These are phyloP conservation scores for Fragum sueziense DNA, from an alignment of 2,888 invertebrate genomes.

Conservation along the genomic window DNA sequence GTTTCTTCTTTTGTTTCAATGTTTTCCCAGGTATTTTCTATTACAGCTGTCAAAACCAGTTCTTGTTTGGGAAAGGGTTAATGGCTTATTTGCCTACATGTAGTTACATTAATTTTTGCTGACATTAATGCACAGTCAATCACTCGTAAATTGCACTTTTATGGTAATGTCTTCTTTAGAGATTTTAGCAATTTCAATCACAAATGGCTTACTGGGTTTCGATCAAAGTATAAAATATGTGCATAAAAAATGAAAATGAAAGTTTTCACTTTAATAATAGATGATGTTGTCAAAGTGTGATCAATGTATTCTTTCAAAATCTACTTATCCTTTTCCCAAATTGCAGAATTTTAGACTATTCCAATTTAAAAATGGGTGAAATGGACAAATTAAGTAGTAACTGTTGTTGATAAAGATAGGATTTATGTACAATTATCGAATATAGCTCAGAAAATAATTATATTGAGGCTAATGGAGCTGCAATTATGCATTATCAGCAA, in stretches of 20 bases:
- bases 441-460: no score
- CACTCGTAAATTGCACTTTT: slow-evolving; percentile 14
- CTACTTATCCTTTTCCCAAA: background rate
- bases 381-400: background rate
- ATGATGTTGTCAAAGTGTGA: background rate
- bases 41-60: no score
- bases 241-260: background rate
- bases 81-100: background rate
- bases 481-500: no score
- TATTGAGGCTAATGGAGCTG: no score
- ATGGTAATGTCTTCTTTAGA: slow-evolving; percentile 9
- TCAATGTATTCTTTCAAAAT: background rate
- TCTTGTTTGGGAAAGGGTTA: background rate
- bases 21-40: no score
- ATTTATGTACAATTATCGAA: no score
- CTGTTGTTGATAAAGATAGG: background rate
- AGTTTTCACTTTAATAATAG: background rate
- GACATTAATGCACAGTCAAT: slow-evolving; percentile 23
- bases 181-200: background rate
- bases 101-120: background rate
- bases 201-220: background rate
- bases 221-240: slow-evolving; percentile 17
- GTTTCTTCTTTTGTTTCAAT: no score
- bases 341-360: background rate
- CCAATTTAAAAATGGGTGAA: background rate